These are phyloP conservation scores for Babylonia areolata DNA, from an alignment of 1,140 invertebrate species.

Conservation along the genomic window DNA sequence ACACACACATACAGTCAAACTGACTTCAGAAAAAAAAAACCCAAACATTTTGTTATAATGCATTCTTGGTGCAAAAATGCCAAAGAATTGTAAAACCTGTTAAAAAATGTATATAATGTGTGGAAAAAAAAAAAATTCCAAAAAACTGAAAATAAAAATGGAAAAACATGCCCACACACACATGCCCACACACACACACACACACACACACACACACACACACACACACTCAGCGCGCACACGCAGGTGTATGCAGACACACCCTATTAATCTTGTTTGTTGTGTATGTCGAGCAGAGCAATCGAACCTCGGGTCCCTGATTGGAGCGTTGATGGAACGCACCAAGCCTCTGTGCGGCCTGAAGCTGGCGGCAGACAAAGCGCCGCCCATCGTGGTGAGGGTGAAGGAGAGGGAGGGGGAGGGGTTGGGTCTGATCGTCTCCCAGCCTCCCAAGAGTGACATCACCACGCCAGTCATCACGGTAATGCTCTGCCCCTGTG, in stretches of 20 bases:
- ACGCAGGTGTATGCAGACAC: neutral
- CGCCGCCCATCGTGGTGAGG: constrained; percentile 17
- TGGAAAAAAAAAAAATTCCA: no score
- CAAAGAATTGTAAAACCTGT: no score
- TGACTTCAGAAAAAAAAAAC: no score
- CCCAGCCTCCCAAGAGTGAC: constrained; percentile 13
- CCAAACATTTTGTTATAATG: no score
- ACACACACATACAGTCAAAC: neutral
- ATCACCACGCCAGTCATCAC: constrained; percentile 37
- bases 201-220: no score
- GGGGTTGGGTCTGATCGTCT: constrained; percentile 16
- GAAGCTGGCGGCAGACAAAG: constrained; percentile 38
- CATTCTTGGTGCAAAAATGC: no score
- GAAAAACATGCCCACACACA: no score
- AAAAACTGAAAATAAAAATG: no score
- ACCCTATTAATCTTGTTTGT: neutral
- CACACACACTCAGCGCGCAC: no score
- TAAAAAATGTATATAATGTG: no score
- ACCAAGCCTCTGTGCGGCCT: constrained; percentile 56
- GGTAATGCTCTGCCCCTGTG: neutral
- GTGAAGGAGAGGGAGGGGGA: constrained; percentile 27
- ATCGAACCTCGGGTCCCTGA: constrained; percentile 45
- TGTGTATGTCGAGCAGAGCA: constrained; percentile 25
- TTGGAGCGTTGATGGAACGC: constrained; percentile 50
- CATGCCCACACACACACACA: no score